Evolutionary conservation across 2,113 vertebrate genomes (phyloP), one percentile per base, ranked within the genome.

Genomic region (Saccopteryx bilineata): DNA sequence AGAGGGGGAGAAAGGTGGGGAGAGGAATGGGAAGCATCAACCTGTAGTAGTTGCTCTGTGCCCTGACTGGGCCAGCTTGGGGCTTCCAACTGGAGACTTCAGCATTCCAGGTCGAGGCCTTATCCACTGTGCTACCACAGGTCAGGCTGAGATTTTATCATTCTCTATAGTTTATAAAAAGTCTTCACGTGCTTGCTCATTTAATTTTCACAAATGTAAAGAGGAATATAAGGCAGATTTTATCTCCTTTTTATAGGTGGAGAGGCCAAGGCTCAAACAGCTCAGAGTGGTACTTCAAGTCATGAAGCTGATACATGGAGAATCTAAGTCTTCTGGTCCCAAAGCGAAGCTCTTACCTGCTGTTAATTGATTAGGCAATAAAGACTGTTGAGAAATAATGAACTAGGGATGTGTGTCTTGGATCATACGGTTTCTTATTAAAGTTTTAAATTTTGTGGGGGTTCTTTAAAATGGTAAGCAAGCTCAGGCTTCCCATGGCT

Each of bases 141-240:
- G 39, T 39, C 39, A 39, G 39, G 39, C 39, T 39, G 39, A 39
- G 39, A 39, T 63, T 81, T 94, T 87, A 93, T 1, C 91, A 63
- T 80, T n/a, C 68, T 88, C 74, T 52, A 11, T 46, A 58, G 68
- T 95, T 97, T 91, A 82, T 91, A 31, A 90, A 81, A 86, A 78
- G 23, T 5, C 1, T 90, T 90, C 46, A 66, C 15, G 54, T 52
- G 31, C 26, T 68, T 94, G 79, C 33, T 95, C 14, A 79, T 65
- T 90, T 87, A 90, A 82, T 75, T 90, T 95, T 90, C 39, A 58
- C 74, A 85, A 46, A 46, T 12, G 17, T 50, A 48, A 21, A 75
- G 54, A 94, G 71, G 88, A 33, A 87, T 31, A 72, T 48, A 12
- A 58, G 28, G 18, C 61, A 78, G n/a, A 7, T 80, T 94, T 95